Evolutionary conservation across 2,888 invertebrate genomes (phyloP).

Genomic region (Drosophila falleni): DNA sequence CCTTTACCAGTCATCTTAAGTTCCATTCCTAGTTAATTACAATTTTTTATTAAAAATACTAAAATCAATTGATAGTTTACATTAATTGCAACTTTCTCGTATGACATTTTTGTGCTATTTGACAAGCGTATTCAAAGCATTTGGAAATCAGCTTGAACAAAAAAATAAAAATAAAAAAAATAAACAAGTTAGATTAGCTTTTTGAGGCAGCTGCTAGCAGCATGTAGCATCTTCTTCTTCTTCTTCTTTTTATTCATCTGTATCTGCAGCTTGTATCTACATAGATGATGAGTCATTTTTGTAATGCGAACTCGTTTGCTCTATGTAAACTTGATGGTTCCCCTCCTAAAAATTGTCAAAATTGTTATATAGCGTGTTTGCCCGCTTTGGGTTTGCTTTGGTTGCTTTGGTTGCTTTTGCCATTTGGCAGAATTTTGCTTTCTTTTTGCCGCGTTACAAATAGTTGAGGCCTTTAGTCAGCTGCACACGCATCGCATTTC

Average conservation of each 20-base stretch:
- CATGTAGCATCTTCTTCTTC: slow-evolving; percentile 28
- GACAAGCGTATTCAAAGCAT: slow-evolving; percentile 22
- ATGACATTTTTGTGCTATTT: slow-evolving; percentile 29
- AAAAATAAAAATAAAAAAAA: neutral
- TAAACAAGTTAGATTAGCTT: slow-evolving; percentile 49
- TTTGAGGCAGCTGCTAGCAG: slow-evolving; percentile 34
- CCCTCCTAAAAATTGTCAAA: slow-evolving; percentile 71
- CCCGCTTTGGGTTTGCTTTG: slow-evolving; percentile 26
- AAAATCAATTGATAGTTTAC: slow-evolving; percentile 12
- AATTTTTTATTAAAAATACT: neutral
- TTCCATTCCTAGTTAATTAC: neutral
- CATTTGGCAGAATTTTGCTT: slow-evolving; percentile 43
- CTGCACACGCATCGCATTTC: slow-evolving; percentile 55
- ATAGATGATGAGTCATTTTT: slow-evolving; percentile 65
- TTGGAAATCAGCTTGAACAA: slow-evolving; percentile 19
- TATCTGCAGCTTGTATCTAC: slow-evolving; percentile 10
- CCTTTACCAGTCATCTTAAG: neutral
- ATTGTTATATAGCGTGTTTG: slow-evolving; percentile 76
- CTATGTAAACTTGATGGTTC: slow-evolving; percentile 46
- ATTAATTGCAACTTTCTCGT: slow-evolving; percentile 47
- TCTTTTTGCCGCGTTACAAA: slow-evolving; percentile 66
- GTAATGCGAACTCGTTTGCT: slow-evolving; percentile 69
- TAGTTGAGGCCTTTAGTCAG: slow-evolving; percentile 72
- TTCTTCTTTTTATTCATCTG: neutral
- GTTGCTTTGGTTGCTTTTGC: slow-evolving; percentile 11